Percentiles rank a stretch among this genome's conserved stretches.
phyloP scores from a whole-genome alignment of 1,140 invertebrate genomes.

The Ruditapes philippinarum region DNA sequence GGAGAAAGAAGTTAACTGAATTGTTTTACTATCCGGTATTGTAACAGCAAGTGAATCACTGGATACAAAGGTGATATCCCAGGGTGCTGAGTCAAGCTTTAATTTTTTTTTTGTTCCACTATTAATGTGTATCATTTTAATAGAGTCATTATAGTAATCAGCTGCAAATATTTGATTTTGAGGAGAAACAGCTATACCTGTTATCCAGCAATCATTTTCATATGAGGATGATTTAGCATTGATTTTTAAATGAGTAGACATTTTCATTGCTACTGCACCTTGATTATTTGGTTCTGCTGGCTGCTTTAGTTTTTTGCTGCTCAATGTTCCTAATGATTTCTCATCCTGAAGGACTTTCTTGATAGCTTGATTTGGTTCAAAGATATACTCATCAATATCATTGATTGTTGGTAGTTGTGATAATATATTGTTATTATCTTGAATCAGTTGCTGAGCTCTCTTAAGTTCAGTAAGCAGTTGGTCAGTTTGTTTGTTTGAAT shows the following conservation, averaged over 20 bases:
- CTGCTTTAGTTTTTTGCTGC: not conserved
- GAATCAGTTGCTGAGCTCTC: not conserved
- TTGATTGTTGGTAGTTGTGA: not conserved
- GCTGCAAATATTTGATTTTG: not conserved
- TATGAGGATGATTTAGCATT: not conserved
- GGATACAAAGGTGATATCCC: not conserved
- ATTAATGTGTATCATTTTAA: not conserved
- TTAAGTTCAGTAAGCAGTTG: not conserved
- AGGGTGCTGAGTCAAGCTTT: not conserved
- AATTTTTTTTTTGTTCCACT: not conserved
- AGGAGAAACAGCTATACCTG: not conserved
- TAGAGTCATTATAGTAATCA: not conserved
- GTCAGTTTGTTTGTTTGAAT: not conserved
- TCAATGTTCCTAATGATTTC: not conserved
- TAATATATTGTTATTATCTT: not conserved
- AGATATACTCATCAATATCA: not conserved
- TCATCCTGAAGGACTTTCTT: not conserved
- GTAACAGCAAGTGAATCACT: not conserved
- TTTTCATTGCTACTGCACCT: not conserved
- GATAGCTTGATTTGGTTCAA: not conserved
- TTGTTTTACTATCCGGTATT: not conserved
- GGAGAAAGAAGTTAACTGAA: not conserved
- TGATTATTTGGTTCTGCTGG: not conserved
- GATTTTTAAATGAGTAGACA: not conserved
- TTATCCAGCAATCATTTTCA: not conserved